A percentile compares a stretch with the other conserved stretches of the same genome.
Conservation (phyloP, 2,888 invertebrate genomes). For the Onthophagus sagittarius region DNA sequence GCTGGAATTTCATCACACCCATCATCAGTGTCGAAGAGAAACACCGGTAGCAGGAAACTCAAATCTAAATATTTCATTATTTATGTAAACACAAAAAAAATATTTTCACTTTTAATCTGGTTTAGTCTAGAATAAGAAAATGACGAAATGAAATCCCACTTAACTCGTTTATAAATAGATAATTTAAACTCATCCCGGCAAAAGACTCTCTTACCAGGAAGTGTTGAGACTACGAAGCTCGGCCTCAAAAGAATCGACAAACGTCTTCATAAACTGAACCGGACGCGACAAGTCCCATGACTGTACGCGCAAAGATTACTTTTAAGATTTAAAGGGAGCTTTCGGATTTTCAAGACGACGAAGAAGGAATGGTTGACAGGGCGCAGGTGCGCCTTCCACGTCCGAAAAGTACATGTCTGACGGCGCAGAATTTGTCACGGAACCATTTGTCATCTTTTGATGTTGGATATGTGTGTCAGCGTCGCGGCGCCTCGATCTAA, state of each 20-base stretch:
- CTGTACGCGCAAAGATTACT: background rate
- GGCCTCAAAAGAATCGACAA: background rate
- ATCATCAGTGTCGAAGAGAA: background rate
- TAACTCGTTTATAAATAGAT: background rate
- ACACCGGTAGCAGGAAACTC: background rate
- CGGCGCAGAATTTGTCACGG: slow-evolving; percentile 21
- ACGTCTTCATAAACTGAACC: background rate
- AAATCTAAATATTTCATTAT: background rate
- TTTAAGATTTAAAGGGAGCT: background rate
- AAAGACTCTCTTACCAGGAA: background rate
- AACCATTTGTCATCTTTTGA: slow-evolving; percentile 22
- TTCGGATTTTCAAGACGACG: background rate
- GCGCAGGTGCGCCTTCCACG: background rate
- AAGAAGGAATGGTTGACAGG: background rate
- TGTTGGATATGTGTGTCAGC: slow-evolving; percentile 22
- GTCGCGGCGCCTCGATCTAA: background rate
- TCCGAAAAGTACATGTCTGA: background rate
- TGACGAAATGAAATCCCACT: background rate
- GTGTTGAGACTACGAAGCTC: background rate
- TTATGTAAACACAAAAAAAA: no score
- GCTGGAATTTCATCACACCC: background rate
- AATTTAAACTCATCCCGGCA: background rate
- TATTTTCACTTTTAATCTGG: no score
- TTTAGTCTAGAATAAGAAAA: no score
- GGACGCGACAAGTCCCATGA: background rate